Base-by-base conservation (phyloP, 2,113 vertebrate genomes). In the Zosterops hypoxanthus region DNA sequence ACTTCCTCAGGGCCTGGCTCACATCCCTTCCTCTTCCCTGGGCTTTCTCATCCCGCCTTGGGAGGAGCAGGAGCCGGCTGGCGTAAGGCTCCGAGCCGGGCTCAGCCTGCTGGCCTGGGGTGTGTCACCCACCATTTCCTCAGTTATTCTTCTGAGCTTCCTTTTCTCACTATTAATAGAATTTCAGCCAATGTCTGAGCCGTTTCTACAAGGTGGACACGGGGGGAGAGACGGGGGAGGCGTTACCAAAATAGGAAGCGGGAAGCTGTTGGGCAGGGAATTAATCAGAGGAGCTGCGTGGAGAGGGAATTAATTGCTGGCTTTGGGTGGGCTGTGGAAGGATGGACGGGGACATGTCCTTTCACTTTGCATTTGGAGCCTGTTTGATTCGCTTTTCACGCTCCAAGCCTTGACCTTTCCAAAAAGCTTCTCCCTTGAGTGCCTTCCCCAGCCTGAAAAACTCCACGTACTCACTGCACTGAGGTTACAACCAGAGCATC, bases 151-250 rank as follows among this genome's bases (percentile, higher is more conserved):
- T 98, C 86, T 34, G 71, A 46, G 83, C 55, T 98, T 98, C 98
- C 98, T 97, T 90, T 97, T 96, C 92, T 92, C 29, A 82, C 98
- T 98, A 98, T 98, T 98, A 98, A 98, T 98, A 98, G 97, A 95
- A 55, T 57, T 34, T 26, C 85, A 97, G 96, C 95, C 97, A 75
- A 76, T 86, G 61, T 93, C 96, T 92, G 90, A 95, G 83, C 88
- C 76, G 80, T 94, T 96, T 84, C 70, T 52, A 70, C 34, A 52
- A 91, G 92, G 72, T 55, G 91, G 86, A 42, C 5, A 39, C 2
- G 0, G 6, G 46, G 18, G 21, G 7, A 81, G 46, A 68, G 85
- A 14, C 61, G 22, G 28, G 72, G 86, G 93, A 91, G 92, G 91
- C 20, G 5, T 91, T 77, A 52, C 86, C 13, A 22, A 81, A 92